Percentiles rank a stretch among this genome's conserved stretches.
Conservation (phyloP, 2,888 invertebrate genomes). For the Agonopterix heracliana region DNA sequence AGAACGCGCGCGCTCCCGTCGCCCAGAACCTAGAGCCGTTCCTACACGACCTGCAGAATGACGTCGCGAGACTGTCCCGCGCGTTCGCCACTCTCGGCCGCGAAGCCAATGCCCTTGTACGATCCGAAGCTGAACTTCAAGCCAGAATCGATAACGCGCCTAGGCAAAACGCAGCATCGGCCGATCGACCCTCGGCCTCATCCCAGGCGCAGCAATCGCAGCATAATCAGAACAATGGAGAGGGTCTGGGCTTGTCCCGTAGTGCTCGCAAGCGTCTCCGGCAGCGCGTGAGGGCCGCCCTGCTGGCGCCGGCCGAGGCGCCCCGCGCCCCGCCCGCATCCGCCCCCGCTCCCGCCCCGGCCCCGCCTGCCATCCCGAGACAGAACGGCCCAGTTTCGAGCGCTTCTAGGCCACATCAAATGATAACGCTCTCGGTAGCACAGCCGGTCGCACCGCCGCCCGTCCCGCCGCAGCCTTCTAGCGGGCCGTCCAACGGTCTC, state of each 20-base stretch:
- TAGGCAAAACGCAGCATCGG: conserved; percentile 13
- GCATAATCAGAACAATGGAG: conserved; percentile 14
- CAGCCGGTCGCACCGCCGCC: conserved; percentile 12
- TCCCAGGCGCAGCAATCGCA: conserved; percentile 11
- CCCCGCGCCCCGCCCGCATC: conserved; percentile 6
- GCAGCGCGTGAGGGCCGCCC: conserved; percentile 43
- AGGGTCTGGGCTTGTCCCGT: conserved; percentile 33
- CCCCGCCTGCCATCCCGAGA: conserved; percentile 11
- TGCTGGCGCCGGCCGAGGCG: conserved; percentile 25
- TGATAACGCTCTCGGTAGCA: conserved; percentile 14
- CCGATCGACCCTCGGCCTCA: conserved; percentile 5
- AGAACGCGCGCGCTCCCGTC: conserved; percentile 18
- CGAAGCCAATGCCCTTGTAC: conserved; percentile 44
- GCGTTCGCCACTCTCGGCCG: conserved; percentile 54
- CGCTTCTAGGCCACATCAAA: conserved; percentile 11
- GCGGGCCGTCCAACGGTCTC: conserved; percentile 29
- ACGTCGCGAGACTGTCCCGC: conserved; percentile 50
- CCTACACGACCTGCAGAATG: conserved; percentile 51
- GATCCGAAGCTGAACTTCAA: conserved; percentile 42
- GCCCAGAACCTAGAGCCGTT: conserved; percentile 43
- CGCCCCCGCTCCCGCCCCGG: conserved; percentile 11
- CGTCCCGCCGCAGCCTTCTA: conserved; percentile 16
- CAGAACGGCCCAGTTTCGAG: conserved; percentile 23
- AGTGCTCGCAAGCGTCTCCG: conserved; percentile 57
- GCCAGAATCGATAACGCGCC: conserved; percentile 30